Evolutionary conservation across 2,113 vertebrate genomes (phyloP).

Genomic region (Rostratula benghalensis): DNA sequence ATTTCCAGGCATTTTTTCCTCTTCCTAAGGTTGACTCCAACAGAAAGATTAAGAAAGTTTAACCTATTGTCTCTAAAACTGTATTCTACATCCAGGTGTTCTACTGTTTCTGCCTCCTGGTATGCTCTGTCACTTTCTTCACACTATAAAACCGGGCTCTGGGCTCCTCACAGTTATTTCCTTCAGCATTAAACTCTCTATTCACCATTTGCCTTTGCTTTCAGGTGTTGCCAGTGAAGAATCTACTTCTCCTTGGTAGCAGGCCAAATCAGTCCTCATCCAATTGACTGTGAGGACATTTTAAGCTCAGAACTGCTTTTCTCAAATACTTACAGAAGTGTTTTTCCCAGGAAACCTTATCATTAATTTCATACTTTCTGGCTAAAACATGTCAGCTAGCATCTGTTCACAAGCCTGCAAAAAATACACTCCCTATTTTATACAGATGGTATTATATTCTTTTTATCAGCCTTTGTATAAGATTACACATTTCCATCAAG

Average conservation of each 20-base stretch:
- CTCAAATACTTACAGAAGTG: slow-evolving; percentile 20
- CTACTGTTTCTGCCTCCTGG: not conserved
- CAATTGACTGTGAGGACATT: not conserved
- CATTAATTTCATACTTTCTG: slow-evolving; percentile 39
- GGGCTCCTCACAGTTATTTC: not conserved
- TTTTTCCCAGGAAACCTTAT: slow-evolving; percentile 55
- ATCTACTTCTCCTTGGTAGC: not conserved
- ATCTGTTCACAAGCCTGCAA: slow-evolving; percentile 25
- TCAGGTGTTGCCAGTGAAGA: slow-evolving; percentile 33
- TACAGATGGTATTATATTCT: not conserved
- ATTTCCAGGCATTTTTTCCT: slow-evolving; percentile 22
- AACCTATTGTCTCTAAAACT: slow-evolving; percentile 5
- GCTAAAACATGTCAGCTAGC: slow-evolving; percentile 33
- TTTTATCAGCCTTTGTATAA: not conserved
- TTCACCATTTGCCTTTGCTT: slow-evolving; percentile 1
- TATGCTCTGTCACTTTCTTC: not conserved
- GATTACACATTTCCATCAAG: not conserved
- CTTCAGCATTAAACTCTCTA: not conserved
- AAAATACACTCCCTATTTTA: slow-evolving; percentile 1
- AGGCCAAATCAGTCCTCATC: not conserved
- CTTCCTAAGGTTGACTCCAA: slow-evolving; percentile 27
- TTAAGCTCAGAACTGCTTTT: slow-evolving; percentile 15
- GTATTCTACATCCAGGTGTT: not conserved
- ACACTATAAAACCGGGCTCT: not conserved
- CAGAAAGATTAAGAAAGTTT: slow-evolving; percentile 25